These are phyloP conservation scores for Bungarus multicinctus DNA, from an alignment of 2,113 vertebrate species.

Conservation along the genomic window DNA sequence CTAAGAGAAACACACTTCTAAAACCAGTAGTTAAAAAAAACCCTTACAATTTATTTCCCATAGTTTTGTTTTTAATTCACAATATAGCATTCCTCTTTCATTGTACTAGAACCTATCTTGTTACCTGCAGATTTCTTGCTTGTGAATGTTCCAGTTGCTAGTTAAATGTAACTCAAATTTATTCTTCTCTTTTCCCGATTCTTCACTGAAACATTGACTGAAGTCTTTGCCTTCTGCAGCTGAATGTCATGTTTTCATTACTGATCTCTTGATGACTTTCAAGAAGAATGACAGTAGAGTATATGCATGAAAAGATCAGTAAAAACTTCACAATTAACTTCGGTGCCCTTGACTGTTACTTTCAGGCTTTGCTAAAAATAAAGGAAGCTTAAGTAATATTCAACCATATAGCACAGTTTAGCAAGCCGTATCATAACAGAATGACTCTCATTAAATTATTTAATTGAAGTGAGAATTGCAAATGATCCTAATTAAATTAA, in stretches of 20 bases:
- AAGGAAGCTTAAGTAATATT: not conserved
- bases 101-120: slow-evolving; percentile 12
- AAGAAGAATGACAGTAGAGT: slow-evolving; percentile 22
- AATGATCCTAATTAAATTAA: not conserved
- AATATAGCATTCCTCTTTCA: not conserved
- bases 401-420: not conserved
- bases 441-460: not conserved
- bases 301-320: slow-evolving; percentile 15
- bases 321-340: slow-evolving; percentile 17
- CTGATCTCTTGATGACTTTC: slow-evolving; percentile 20
- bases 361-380: not conserved
- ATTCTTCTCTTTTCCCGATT: slow-evolving; percentile 35
- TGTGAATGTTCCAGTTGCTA: slow-evolving; percentile 11
- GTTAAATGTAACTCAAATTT: slow-evolving; percentile 35
- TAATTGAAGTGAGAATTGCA: not conserved
- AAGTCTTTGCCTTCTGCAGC: slow-evolving; percentile 21
- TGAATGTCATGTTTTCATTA: slow-evolving; percentile 37
- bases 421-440: not conserved
- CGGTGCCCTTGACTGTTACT: slow-evolving; percentile 10
- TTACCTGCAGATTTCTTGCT: slow-evolving; percentile 23
- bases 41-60: not conserved
- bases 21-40: not conserved
- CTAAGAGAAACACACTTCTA: not conserved
- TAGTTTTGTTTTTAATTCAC: not conserved
- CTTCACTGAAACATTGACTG: slow-evolving; percentile 37